phyloP scores from a whole-genome alignment of 2,888 invertebrate species.

The Drosophila infuscata region DNA sequence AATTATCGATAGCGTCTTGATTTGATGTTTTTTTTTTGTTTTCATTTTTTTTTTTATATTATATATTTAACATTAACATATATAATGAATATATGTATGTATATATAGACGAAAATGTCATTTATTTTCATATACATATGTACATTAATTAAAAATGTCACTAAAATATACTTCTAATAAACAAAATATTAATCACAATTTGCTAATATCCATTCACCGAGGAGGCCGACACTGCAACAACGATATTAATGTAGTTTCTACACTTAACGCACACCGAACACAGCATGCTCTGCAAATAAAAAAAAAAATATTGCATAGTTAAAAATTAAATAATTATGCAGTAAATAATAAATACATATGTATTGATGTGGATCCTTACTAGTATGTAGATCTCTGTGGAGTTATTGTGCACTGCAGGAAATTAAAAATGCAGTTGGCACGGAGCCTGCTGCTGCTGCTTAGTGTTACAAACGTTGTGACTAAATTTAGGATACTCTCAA shows the following conservation, averaged over 20 bases:
- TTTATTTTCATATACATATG: neutral
- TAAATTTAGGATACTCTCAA: neutral
- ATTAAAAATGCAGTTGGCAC: neutral
- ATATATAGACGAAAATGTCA: neutral
- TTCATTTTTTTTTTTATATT: constrained; percentile 5
- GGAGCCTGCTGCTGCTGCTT: constrained; percentile 1
- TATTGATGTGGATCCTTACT: too few relatives aligned
- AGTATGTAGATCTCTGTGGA: neutral
- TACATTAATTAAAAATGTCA: neutral
- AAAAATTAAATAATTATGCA: neutral
- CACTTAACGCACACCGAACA: constrained; percentile 14
- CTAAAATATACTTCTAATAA: neutral
- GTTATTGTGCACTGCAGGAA: neutral
- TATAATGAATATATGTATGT: too few relatives aligned
- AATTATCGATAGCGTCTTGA: neutral
- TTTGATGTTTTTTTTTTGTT: neutral
- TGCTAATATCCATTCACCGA: constrained; percentile 7
- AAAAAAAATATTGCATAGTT: neutral
- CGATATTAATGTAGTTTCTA: constrained; percentile 4
- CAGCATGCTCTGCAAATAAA: constrained; percentile 21
- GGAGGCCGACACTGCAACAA: constrained; percentile 10
- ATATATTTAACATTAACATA: constrained; percentile 1
- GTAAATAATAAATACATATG: neutral
- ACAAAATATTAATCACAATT: constrained; percentile 17
- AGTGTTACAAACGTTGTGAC: constrained; percentile 25